A percentile compares a stretch with the other conserved stretches of the same genome.
phyloP scores from a whole-genome alignment of 92 coral and sea anemone species.

The Anthopleura xanthogrammica region DNA sequence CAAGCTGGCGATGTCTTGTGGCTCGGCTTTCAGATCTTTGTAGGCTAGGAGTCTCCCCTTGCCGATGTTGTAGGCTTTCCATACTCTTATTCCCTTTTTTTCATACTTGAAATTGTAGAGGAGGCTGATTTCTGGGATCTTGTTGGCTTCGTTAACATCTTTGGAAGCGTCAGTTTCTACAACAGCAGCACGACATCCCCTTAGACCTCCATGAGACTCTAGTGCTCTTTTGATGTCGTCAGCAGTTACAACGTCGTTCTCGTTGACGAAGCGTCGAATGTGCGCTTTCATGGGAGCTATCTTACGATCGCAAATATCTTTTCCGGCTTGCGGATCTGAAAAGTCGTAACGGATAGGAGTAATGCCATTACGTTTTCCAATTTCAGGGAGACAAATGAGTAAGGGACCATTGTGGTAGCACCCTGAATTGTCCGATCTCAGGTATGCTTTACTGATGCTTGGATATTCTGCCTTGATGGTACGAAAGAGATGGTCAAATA shows the following conservation, averaged over 20 bases:
- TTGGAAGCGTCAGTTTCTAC: neutral
- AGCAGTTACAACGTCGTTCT: neutral
- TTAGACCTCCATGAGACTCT: neutral
- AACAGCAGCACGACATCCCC: neutral
- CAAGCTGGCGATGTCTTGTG: neutral
- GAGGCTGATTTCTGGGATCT: neutral
- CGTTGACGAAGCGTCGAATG: neutral
- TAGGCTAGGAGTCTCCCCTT: neutral
- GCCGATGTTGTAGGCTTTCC: neutral
- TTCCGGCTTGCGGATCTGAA: no score
- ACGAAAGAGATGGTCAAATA: constrained; percentile 34
- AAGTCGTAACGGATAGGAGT: neutral
- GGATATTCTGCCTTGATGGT: constrained; percentile 39
- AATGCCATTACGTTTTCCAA: constrained; percentile 30
- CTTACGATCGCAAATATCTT: neutral
- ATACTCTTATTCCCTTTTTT: neutral
- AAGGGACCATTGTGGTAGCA: constrained; percentile 37
- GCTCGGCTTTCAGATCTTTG: neutral
- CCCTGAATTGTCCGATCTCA: constrained; percentile 43
- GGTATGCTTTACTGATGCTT: constrained; percentile 19
- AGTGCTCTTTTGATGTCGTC: neutral
- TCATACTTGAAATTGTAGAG: neutral
- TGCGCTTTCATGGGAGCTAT: neutral
- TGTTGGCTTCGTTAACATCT: neutral
- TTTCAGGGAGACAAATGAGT: constrained; percentile 18